A percentile compares a stretch with the other conserved stretches of the same genome.
phyloP scores from a whole-genome alignment of 2,113 vertebrate species.

The Onychostoma macrolepis region DNA sequence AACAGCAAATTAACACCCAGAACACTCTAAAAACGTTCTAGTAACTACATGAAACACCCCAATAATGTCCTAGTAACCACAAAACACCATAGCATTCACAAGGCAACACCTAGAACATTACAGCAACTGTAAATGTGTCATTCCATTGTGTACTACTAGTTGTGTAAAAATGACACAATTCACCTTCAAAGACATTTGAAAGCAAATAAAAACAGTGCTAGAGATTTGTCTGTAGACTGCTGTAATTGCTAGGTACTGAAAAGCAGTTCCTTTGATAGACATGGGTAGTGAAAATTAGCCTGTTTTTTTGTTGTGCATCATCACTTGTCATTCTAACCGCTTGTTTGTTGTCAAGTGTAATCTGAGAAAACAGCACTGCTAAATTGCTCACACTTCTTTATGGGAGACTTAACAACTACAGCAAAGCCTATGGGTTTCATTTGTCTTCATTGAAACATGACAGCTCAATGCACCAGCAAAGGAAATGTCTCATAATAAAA shows the following conservation, averaged over 20 bases:
- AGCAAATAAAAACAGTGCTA: background rate
- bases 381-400: slow-evolving; percentile 9
- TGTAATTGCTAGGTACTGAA: background rate
- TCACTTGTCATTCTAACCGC: slow-evolving; percentile 24
- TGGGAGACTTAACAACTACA: slow-evolving; percentile 8
- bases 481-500: background rate
- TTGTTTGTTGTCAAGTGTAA: slow-evolving; percentile 56
- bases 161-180: background rate
- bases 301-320: background rate
- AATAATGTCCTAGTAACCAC: background rate
- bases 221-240: slow-evolving; percentile 16
- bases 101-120: background rate
- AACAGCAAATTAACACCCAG: too few species aligned
- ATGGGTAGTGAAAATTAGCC: background rate
- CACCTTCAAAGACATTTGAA: background rate
- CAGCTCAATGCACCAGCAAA: slow-evolving; percentile 29
- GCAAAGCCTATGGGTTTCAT: slow-evolving; percentile 24
- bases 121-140: background rate
- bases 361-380: slow-evolving; percentile 31
- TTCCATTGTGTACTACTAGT: background rate
- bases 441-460: slow-evolving; percentile 43
- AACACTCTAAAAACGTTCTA: too few species aligned
- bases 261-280: background rate
- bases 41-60: too few species aligned
- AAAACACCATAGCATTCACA: background rate